Base-by-base conservation (phyloP, 2,113 vertebrate genomes). In the Paramormyrops kingsleyae region DNA sequence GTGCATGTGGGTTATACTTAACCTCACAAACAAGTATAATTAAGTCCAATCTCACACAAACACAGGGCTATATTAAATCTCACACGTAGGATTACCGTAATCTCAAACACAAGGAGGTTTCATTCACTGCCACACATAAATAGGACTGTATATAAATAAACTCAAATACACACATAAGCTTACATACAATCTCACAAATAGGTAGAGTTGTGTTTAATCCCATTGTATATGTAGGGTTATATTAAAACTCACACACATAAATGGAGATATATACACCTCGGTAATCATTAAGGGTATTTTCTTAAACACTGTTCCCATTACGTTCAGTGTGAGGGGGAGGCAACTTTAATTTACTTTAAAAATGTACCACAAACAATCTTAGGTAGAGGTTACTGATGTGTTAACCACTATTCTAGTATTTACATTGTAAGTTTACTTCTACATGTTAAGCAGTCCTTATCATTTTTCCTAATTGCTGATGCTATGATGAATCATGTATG, bases 231-330 rank as follows among this genome's bases (percentile, higher is more conserved):
- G 6, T 80, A n/a, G 13, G 17, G 74, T 42, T 80, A 19, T 80
- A 80, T 80, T 80, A 80, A 80, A 77, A 80, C 15, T 80, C 35
- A 19, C 10, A 74, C 4, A 39, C 74, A 42, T 8, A 35, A 39
- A 42, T 42, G 35, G 35, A 42, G 13, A 17, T 39, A 80, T 42
- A 80, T 42, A 42, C 44, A 84, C 46, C 42, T 84, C 42, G 24
- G 9, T 62, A 44, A 62, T 77, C 24, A 21, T 44, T 80, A 52
- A 77, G 21, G 27, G 31, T 42, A 35, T 35, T 83, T 39, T 0
- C 10, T 88, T 92, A 90, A 91, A 90, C 91, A 91, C 88, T 47
- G 86, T 89, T 46, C 87, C 70, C 31, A 59, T 27, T 44, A 44
- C 13, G 0, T 46, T 84, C 83, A n/a, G 83, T 47, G 74, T 80